These are phyloP conservation scores for Yoshiicerus persimilis DNA, from an alignment of 1,140 invertebrate genomes.

Conservation along the genomic window DNA sequence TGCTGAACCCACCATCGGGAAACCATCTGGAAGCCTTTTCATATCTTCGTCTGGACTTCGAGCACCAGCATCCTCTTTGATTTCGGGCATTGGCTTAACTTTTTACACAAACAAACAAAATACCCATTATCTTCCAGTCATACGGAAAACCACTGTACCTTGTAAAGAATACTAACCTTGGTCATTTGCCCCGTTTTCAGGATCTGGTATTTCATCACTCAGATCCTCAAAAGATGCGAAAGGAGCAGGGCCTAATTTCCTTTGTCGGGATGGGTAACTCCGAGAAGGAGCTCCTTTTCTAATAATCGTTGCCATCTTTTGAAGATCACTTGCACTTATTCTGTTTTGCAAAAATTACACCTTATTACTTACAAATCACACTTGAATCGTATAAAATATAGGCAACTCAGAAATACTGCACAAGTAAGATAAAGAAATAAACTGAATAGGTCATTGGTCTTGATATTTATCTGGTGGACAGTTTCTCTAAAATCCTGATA, in stretches of 20 bases:
- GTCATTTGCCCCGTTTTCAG: background rate
- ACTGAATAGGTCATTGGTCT: too few species aligned
- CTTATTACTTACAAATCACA: too few species aligned
- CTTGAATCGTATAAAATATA: too few species aligned
- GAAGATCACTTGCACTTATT: background rate
- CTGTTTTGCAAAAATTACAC: too few species aligned
- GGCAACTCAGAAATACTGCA: too few species aligned
- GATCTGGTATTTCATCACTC: background rate
- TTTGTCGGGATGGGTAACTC: slow-evolving; percentile 60
- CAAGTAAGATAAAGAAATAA: too few species aligned
- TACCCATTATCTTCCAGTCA: too few species aligned
- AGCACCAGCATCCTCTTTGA: slow-evolving; percentile 39
- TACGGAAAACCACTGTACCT: too few species aligned
- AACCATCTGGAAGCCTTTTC: background rate
- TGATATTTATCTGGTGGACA: too few species aligned
- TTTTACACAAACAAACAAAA: background rate
- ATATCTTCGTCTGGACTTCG: background rate
- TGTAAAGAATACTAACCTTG: background rate
- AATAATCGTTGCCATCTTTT: slow-evolving; percentile 25
- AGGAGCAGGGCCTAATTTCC: slow-evolving; percentile 68
- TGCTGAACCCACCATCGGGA: slow-evolving; percentile 21
- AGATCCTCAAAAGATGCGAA: slow-evolving; percentile 89
- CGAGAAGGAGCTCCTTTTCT: slow-evolving; percentile 48
- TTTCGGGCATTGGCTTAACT: slow-evolving; percentile 36
- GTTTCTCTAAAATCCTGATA: too few species aligned